These are phyloP conservation scores for Clarias pachynema DNA, from an alignment of 2,797 vertebrate genomes.

Conservation along the genomic window DNA sequence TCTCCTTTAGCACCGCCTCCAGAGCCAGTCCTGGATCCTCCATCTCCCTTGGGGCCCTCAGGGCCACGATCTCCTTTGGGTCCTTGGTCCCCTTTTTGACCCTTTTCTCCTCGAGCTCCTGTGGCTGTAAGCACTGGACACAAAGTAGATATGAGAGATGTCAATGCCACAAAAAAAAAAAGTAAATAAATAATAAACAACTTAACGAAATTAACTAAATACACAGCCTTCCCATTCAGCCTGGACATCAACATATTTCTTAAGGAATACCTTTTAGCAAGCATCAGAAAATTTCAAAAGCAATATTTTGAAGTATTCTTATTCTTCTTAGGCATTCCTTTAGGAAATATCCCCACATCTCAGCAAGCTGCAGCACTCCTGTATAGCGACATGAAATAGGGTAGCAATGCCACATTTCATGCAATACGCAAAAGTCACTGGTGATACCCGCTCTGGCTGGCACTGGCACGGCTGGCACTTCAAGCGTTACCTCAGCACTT, in stretches of 20 bases:
- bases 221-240: conserved; percentile 27
- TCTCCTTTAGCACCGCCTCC: conserved; percentile 60
- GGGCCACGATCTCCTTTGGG: conserved; percentile 73
- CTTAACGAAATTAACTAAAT: neutral
- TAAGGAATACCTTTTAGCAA: conserved; percentile 26
- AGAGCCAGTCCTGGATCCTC: conserved; percentile 54
- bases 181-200: neutral
- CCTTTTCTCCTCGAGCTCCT: conserved; percentile 75
- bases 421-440: conserved; percentile 40
- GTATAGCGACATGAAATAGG: conserved; percentile 24
- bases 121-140: neutral
- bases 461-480: conserved; percentile 1
- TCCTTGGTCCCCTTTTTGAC: conserved; percentile 75
- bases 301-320: neutral
- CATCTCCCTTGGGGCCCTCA: conserved; percentile 80
- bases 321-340: conserved; percentile 7
- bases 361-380: conserved; percentile 23
- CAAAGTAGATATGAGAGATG: neutral
- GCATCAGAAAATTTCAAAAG: neutral
- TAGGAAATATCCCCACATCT: conserved; percentile 28
- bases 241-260: conserved; percentile 18
- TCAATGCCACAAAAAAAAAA: neutral
- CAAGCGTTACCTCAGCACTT: conserved; percentile 37
- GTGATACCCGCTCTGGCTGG: neutral
- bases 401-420: conserved; percentile 38